Evolutionary conservation across 1,140 invertebrate genomes (phyloP).

Genomic region (Tetragnatha versicolor): DNA sequence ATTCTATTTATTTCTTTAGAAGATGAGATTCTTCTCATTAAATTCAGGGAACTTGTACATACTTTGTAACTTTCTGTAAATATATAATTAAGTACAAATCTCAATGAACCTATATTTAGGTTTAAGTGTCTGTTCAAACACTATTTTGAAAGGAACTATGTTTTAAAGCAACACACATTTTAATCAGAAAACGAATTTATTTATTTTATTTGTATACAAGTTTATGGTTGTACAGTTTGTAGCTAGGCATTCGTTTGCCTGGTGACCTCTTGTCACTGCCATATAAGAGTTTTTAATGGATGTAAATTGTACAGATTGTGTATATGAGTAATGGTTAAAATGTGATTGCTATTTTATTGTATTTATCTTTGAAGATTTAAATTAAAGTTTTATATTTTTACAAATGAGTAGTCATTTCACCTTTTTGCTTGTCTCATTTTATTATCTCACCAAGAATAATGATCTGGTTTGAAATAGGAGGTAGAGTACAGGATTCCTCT

Average conservation of each 20-base stretch:
- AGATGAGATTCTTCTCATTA: constrained; percentile 2
- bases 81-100: constrained; percentile 27
- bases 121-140: constrained; percentile 5
- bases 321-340: constrained; percentile 33
- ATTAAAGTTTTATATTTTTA: constrained; percentile 51
- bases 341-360: constrained; percentile 36
- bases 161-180: background rate
- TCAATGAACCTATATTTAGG: constrained; percentile 18
- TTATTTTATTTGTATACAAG: constrained; percentile 28
- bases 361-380: constrained; percentile 16
- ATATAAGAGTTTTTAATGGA: background rate
- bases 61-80: constrained; percentile 18
- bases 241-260: constrained; percentile 10
- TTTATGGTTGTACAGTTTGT: constrained; percentile 24
- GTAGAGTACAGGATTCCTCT: no score
- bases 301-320: constrained; percentile 39
- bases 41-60: constrained; percentile 41
- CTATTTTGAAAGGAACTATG: constrained; percentile 28
- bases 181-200: constrained; percentile 35
- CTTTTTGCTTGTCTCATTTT: background rate
- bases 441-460: no score
- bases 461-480: no score
- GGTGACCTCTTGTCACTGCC: constrained; percentile 18
- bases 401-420: constrained; percentile 29
- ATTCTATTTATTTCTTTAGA: no score